Conservation (phyloP, 2,113 vertebrate species). For the Carettochelys insculpta region DNA sequence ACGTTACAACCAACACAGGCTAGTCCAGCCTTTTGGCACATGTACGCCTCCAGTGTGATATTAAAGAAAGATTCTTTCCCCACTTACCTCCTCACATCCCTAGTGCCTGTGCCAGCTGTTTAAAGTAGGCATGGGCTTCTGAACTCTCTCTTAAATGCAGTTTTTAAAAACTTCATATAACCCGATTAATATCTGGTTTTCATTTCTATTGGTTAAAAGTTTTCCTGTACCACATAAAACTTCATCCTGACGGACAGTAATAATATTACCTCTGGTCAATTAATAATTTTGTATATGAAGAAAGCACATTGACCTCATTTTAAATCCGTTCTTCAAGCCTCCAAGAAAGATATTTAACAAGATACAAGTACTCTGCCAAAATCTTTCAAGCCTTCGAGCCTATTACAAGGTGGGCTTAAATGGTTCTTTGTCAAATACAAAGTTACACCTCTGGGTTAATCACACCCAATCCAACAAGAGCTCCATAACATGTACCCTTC, state of each 20-base stretch:
- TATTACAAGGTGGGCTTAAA: constrained; percentile 8
- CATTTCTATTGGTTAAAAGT: background rate
- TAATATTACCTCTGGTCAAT: background rate
- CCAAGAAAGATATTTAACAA: background rate
- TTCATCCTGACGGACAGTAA: background rate
- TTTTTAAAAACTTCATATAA: background rate
- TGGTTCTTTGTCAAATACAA: background rate
- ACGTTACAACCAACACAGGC: background rate
- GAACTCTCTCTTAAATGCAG: background rate
- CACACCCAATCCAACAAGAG: background rate
- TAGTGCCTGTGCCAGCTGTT: background rate
- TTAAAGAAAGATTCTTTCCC: background rate
- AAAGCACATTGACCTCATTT: background rate
- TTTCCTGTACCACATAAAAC: background rate
- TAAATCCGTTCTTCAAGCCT: background rate
- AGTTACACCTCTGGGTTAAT: background rate
- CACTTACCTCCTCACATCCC: background rate
- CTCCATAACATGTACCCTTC: background rate
- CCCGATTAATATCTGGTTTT: background rate
- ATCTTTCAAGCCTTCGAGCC: background rate
- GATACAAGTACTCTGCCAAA: background rate
- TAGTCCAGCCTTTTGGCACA: background rate
- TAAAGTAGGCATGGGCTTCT: background rate
- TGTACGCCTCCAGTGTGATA: background rate
- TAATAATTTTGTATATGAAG: background rate